Percentiles rank a stretch among this genome's conserved stretches.
These are phyloP conservation scores for Allacma fusca DNA, from an alignment of 2,888 invertebrate genomes.

Conservation along the genomic window DNA sequence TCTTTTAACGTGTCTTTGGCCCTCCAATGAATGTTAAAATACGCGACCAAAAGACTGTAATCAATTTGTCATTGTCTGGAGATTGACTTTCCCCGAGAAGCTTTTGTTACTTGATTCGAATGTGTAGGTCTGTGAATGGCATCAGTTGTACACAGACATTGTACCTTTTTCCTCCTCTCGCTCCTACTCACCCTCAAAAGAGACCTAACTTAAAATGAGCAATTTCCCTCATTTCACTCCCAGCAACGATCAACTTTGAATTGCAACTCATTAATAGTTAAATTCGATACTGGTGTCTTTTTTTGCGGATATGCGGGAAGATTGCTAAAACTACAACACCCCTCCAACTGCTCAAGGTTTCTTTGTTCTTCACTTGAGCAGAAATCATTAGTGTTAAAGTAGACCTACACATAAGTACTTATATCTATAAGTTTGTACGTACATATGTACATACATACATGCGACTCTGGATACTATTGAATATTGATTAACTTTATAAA, in stretches of 20 bases:
- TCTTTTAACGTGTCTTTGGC: slow-evolving; percentile 44
- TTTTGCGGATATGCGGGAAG: background rate
- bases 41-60: slow-evolving; percentile 43
- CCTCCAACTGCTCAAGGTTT: too few relatives aligned
- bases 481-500: too few relatives aligned
- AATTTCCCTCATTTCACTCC: background rate
- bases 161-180: background rate
- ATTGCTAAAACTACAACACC: too few relatives aligned
- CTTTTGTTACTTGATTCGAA: background rate
- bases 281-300: slow-evolving; percentile 12
- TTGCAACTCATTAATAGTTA: slow-evolving; percentile 30
- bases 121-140: background rate
- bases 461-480: too few relatives aligned
- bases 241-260: background rate
- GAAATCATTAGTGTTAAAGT: too few relatives aligned
- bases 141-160: background rate
- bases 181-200: background rate
- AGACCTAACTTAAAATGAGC: too few relatives aligned
- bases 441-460: too few relatives aligned
- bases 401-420: too few relatives aligned
- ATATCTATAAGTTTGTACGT: too few relatives aligned
- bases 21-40: slow-evolving; percentile 50
- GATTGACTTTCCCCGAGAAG: slow-evolving; percentile 43
- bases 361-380: too few relatives aligned
- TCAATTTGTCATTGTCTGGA: slow-evolving; percentile 47